Evolutionary conservation across 2,113 vertebrate genomes (phyloP).

Genomic region (Illadopsis cleaveri): DNA sequence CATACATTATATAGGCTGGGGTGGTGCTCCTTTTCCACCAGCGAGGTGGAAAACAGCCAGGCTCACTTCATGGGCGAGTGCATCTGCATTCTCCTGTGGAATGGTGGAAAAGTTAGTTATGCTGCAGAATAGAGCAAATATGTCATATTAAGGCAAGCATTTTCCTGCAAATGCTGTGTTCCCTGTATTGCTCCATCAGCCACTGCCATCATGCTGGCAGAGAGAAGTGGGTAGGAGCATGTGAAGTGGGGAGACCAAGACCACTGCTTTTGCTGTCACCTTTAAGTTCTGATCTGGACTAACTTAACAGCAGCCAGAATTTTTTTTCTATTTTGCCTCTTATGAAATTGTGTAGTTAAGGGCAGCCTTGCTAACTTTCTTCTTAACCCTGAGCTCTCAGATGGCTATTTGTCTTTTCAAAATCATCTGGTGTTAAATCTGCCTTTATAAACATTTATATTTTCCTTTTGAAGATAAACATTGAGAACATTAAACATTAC

Average conservation of each 20-base stretch:
- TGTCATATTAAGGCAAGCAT: neutral
- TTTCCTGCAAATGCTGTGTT: neutral
- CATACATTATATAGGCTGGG: conserved; percentile 69
- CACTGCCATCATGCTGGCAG: neutral
- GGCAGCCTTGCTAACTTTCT: neutral
- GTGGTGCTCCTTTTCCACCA: conserved; percentile 86
- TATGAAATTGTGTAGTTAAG: neutral
- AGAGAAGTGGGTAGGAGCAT: neutral
- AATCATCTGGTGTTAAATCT: neutral
- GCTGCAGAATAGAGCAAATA: neutral
- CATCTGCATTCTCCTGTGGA: conserved; percentile 86
- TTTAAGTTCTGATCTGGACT: neutral
- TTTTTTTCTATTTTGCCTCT: neutral
- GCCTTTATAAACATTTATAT: neutral
- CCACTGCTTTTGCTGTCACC: neutral
- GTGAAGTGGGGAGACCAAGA: neutral
- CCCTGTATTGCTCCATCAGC: neutral
- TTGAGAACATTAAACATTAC: neutral
- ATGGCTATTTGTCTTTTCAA: neutral
- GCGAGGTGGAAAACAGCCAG: conserved; percentile 86
- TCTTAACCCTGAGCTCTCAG: neutral
- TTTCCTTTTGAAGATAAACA: neutral
- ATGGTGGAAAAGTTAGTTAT: neutral
- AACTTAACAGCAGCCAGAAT: neutral
- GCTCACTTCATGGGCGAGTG: conserved; percentile 88